Evolutionary conservation across 2,113 vertebrate species (phyloP).

Genomic region (Myiozetetes cayanensis): DNA sequence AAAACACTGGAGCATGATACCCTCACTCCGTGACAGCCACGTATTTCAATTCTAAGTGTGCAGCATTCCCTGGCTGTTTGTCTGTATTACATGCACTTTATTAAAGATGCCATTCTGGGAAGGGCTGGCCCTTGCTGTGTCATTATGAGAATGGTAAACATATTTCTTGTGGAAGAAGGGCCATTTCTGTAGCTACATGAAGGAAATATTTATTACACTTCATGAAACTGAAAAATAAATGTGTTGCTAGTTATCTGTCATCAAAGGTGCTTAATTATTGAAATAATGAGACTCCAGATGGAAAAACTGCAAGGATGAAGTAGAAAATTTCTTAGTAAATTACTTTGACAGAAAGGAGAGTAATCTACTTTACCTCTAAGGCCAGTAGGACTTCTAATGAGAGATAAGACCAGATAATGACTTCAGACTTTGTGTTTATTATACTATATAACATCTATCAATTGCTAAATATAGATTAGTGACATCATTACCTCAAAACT

Average conservation of each 20-base stretch:
- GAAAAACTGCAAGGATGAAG: background rate
- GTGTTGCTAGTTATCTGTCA: slow-evolving; percentile 12
- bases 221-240: slow-evolving; percentile 26
- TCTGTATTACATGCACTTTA: slow-evolving; percentile 46
- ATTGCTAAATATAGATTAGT: background rate
- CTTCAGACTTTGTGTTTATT: background rate
- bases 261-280: slow-evolving; percentile 31
- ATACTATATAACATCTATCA: background rate
- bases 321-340: background rate
- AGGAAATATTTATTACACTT: slow-evolving; percentile 58
- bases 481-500: background rate
- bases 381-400: background rate
- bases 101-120: slow-evolving; percentile 56
- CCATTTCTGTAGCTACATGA: slow-evolving; percentile 33
- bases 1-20: slow-evolving; percentile 29
- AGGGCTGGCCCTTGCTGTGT: slow-evolving; percentile 29
- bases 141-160: slow-evolving; percentile 64
- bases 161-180: slow-evolving; percentile 60
- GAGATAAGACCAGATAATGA: background rate
- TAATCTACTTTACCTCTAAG: background rate
- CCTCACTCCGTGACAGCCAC: slow-evolving; percentile 35
- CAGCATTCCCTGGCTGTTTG: slow-evolving; percentile 59
- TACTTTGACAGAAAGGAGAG: background rate
- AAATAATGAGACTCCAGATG: slow-evolving; percentile 9
- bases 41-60: slow-evolving; percentile 51